Conservation (phyloP, 2,888 invertebrate genomes). For the Morinoia aosen region DNA sequence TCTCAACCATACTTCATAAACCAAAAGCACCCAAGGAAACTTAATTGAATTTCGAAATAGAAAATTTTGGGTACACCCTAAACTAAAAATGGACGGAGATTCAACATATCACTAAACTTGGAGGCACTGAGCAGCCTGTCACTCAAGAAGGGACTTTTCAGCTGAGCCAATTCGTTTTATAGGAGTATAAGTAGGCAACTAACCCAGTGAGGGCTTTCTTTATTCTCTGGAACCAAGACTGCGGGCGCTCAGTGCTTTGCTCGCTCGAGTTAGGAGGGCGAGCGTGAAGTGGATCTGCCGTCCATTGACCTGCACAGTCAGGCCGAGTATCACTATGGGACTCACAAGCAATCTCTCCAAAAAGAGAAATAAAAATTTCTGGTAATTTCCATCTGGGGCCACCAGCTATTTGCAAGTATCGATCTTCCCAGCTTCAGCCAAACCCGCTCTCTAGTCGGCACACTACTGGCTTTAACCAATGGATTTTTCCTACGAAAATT, state of each 20-base stretch:
- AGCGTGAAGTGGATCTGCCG: neutral
- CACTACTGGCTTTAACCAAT: neutral
- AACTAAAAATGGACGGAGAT: neutral
- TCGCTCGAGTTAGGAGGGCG: conserved; percentile 13
- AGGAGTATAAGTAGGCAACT: neutral
- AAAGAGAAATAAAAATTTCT: no score
- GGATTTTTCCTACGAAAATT: neutral
- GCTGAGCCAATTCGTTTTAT: neutral
- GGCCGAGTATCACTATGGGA: neutral
- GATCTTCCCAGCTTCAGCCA: no score
- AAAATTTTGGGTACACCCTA: neutral
- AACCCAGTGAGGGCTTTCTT: conserved; percentile 39
- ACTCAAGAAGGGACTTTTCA: neutral
- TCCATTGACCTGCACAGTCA: conserved; percentile 24
- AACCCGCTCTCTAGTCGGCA: neutral
- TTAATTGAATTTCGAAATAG: no score
- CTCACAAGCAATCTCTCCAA: neutral
- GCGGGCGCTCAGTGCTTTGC: conserved; percentile 5
- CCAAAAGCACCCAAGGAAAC: neutral
- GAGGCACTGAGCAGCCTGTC: neutral
- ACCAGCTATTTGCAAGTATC: no score
- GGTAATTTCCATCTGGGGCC: no score
- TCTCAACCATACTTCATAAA: neutral
- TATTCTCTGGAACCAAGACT: conserved; percentile 43
- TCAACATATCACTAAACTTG: neutral